Percentiles rank a stretch among this genome's conserved stretches.
Conservation (phyloP, 2,888 invertebrate species). For the Kuschelorhynchus macadamiae region DNA sequence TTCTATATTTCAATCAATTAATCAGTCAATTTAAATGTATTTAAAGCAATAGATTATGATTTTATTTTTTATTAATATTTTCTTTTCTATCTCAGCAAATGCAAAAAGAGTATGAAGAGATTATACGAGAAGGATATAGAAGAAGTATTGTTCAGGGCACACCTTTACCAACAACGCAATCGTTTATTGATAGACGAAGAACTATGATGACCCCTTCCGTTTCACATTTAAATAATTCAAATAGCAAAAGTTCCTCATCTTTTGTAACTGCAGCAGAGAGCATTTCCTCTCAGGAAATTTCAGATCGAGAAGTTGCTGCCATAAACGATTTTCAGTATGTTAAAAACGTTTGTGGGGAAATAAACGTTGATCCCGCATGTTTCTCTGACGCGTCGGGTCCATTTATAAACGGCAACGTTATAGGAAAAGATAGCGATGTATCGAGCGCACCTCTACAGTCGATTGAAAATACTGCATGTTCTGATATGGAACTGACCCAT, state of each 20-base stretch:
- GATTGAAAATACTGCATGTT: constrained; percentile 16
- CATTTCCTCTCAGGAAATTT: constrained; percentile 3
- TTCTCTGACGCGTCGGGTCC: constrained; percentile 10
- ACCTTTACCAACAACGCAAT: constrained; percentile 54
- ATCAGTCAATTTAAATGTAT: no score
- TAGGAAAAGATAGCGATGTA: background rate
- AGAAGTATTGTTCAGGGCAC: constrained; percentile 53
- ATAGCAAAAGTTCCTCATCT: constrained; percentile 2
- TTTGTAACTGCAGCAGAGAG: constrained; percentile 12
- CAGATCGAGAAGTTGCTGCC: constrained; percentile 9
- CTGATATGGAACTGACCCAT: constrained; percentile 41
- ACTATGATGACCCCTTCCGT: constrained; percentile 47
- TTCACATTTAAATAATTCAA: constrained; percentile 15
- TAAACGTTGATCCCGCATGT: constrained; percentile 28
- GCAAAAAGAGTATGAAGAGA: constrained; percentile 64
- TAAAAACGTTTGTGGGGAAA: background rate
- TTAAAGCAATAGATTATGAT: no score
- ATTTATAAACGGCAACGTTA: background rate
- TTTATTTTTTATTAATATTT: background rate
- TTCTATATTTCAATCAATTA: no score
- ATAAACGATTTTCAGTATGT: constrained; percentile 5
- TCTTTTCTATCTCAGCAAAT: constrained; percentile 57
- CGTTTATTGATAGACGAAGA: constrained; percentile 52
- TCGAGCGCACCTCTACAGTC: constrained; percentile 5
- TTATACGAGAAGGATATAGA: constrained; percentile 62